Conservation (phyloP, 2,888 invertebrate genomes). For the Drosophila bunnanda region DNA sequence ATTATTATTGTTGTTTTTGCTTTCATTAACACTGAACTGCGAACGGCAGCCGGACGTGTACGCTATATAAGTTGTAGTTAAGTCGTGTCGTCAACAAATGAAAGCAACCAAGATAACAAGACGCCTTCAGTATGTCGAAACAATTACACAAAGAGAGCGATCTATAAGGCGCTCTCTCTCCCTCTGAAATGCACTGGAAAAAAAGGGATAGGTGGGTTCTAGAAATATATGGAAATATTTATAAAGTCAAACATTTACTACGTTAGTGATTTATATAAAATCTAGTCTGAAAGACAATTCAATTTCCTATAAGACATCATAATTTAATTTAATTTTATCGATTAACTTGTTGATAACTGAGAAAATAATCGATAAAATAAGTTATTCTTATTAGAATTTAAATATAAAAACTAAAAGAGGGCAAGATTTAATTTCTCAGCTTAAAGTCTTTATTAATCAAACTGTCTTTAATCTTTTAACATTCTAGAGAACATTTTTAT, state of each 20-base stretch:
- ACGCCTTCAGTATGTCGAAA: slow-evolving; percentile 38
- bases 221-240: not conserved
- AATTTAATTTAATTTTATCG: not conserved
- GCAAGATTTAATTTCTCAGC: too few species aligned
- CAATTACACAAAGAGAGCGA: slow-evolving; percentile 42
- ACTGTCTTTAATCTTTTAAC: not conserved
- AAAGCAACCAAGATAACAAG: slow-evolving; percentile 37
- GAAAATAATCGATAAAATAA: too few species aligned
- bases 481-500: not conserved
- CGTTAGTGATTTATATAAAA: too few species aligned
- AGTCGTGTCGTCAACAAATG: slow-evolving; percentile 40
- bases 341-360: not conserved
- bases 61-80: slow-evolving; percentile 31
- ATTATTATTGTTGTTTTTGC: slow-evolving; percentile 6
- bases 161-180: not conserved
- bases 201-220: not conserved
- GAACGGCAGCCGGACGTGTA: slow-evolving; percentile 29
- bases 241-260: too few species aligned
- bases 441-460: not conserved
- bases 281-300: too few species aligned
- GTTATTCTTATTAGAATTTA: too few species aligned
- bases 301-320: too few species aligned
- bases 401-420: too few species aligned
- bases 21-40: slow-evolving; percentile 24
- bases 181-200: not conserved